Base-by-base conservation (phyloP, 2,113 vertebrate genomes). In the Saimiri boliviensis region DNA sequence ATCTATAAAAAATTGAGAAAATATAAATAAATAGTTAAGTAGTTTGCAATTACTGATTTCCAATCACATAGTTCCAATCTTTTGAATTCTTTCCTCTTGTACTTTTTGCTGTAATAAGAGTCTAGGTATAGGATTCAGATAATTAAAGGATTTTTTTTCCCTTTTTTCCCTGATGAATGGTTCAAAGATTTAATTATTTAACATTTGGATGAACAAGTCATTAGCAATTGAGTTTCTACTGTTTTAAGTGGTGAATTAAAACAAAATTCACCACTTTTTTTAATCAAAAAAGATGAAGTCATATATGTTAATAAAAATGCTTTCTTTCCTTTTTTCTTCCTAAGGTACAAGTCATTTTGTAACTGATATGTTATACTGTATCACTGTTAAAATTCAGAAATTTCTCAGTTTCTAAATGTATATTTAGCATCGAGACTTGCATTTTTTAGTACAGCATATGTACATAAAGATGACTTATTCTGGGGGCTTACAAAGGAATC, bases 321-420 rank as follows among this genome's bases (percentile, higher is more conserved):
- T 84, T 52, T 54, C 35, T 92, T 58, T 68, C 11, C 13, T 49
- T 52, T 21, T 25, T n/a, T 68, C 21, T 49, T 71, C 14, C 45
- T 5, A 86, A 73, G 54, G 10, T 56, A 56, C 4, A 49, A 66
- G 25, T 89, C 27, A 66, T 73, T 63, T 85, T 52, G 42, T 96
- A 58, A 85, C 37, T 86, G n/a, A 60, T 54, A n/a, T 77, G 42
- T 80, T 76, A 9, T 63, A 42, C 52, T 56, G 37, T 37, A 10
- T 86, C 91, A 74, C 93, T 63, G 23, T 96, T 94, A 93, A 89
- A 63, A 74, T 96, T 85, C 32, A 93, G 66, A 84, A 84, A 89
- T 91, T 30, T 91, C 19, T 89, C 68, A 52, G 56, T 70, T 96
- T 92, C 82, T 82, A 70, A 82, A 54, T 82, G 40, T 90, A 86